Evolutionary conservation across 1,140 invertebrate species (phyloP).

Genomic region (Plutomurus gul): DNA sequence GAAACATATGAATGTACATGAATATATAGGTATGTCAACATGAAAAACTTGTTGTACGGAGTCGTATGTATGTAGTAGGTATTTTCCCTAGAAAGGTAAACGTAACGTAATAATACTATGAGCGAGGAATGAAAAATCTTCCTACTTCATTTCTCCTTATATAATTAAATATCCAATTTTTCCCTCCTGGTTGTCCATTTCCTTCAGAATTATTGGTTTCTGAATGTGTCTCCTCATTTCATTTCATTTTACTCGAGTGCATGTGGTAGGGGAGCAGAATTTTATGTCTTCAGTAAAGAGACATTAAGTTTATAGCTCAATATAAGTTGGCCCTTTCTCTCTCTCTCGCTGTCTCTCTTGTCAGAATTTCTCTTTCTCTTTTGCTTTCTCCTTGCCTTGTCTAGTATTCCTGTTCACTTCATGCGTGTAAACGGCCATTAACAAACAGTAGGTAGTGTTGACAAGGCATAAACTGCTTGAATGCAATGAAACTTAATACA

Average conservation of each 20-base stretch:
- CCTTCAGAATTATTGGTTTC: conserved; percentile 28
- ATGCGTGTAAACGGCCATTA: neutral
- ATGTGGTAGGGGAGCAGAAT: neutral
- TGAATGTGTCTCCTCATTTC: conserved; percentile 30
- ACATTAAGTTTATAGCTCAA: conserved; percentile 35
- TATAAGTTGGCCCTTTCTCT: too few species aligned
- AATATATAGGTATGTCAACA: neutral
- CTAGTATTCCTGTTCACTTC: neutral
- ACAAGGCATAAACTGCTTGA: conserved; percentile 1
- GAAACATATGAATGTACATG: neutral
- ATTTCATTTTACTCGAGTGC: conserved; percentile 31
- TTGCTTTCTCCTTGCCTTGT: neutral
- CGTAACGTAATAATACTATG: too few species aligned
- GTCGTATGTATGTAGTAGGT: neutral
- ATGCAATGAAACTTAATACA: conserved; percentile 19
- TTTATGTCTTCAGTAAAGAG: conserved; percentile 25
- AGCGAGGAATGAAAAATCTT: neutral
- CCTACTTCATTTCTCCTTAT: neutral
- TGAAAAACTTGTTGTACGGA: too few species aligned
- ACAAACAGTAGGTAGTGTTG: neutral
- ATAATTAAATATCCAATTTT: conserved; percentile 27
- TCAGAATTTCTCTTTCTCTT: neutral
- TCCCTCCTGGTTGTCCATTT: neutral
- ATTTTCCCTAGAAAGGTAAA: too few species aligned
- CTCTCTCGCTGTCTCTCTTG: neutral